These are phyloP conservation scores for Tribolium madens DNA, from an alignment of 1,140 invertebrate genomes.

Conservation along the genomic window DNA sequence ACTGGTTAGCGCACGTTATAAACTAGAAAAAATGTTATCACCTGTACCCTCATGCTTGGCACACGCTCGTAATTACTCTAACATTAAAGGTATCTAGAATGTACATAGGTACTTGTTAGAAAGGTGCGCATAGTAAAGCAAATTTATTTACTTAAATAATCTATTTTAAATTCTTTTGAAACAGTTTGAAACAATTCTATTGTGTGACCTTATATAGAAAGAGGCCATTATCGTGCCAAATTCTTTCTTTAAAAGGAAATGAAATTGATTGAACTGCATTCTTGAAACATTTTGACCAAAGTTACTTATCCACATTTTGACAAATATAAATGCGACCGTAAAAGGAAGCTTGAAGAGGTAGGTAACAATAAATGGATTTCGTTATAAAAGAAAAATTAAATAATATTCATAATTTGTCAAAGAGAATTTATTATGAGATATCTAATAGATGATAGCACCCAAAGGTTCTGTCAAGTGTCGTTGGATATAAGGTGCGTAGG, in stretches of 20 bases:
- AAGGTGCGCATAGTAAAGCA: constrained; percentile 26
- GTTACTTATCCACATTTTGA: background rate
- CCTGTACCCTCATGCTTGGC: constrained; percentile 54
- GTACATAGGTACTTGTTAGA: constrained; percentile 39
- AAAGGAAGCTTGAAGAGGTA: background rate
- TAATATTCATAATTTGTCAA: constrained; percentile 1
- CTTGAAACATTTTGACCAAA: background rate
- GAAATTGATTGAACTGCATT: background rate
- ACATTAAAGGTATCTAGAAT: constrained; percentile 54
- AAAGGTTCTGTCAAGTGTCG: background rate
- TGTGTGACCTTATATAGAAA: background rate
- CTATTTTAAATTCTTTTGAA: background rate
- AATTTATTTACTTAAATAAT: constrained; percentile 16
- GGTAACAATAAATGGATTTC: background rate
- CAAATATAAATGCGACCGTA: background rate
- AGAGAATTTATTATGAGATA: background rate
- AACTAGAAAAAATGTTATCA: constrained; percentile 53
- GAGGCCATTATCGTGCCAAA: background rate
- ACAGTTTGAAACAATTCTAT: constrained; percentile 6
- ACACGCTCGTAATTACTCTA: constrained; percentile 54
- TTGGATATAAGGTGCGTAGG: constrained; percentile 12
- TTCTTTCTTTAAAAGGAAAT: background rate
- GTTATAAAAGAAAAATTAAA: background rate
- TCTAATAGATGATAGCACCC: background rate
- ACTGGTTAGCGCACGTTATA: constrained; percentile 33